A percentile compares a stretch with the other conserved stretches of the same genome.
These are phyloP conservation scores for Empis livida DNA, from an alignment of 2,888 invertebrate species.

Conservation along the genomic window DNA sequence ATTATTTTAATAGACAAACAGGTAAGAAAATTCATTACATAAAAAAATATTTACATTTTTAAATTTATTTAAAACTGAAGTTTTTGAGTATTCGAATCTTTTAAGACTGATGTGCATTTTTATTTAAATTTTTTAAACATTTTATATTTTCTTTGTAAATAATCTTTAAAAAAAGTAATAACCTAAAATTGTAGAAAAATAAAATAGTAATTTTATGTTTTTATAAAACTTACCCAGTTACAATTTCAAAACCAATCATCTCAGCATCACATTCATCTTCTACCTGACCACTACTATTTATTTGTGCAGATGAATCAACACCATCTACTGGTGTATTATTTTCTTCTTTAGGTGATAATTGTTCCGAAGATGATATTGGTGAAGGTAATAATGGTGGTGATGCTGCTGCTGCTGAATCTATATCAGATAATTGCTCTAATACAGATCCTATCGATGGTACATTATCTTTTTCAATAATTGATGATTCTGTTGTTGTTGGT, in stretches of 20 bases:
- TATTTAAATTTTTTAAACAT: no score
- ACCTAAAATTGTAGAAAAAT: no score
- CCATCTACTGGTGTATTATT: background rate
- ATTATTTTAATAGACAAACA: background rate
- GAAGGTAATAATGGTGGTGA: background rate
- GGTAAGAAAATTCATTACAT: background rate
- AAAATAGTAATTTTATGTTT: background rate
- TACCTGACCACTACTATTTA: slow-evolving; percentile 5
- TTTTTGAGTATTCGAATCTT: no score
- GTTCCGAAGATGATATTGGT: background rate
- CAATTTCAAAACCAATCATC: slow-evolving; percentile 84
- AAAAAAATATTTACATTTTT: no score
- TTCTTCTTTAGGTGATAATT: background rate
- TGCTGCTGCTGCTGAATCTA: background rate
- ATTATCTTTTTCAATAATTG: background rate
- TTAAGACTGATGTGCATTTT: no score
- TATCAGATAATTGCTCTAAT: background rate
- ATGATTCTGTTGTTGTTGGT: background rate
- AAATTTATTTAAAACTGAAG: no score
- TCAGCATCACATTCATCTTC: slow-evolving; percentile 76
- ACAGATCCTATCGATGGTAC: background rate
- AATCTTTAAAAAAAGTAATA: no score
- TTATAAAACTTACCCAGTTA: slow-evolving; percentile 54
- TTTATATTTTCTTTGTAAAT: no score
- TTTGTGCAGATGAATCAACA: background rate